Evolutionary conservation across 2,113 vertebrate genomes (phyloP), one percentile per base, ranked within the genome.

Genomic region (Picathartes gymnocephalus): DNA sequence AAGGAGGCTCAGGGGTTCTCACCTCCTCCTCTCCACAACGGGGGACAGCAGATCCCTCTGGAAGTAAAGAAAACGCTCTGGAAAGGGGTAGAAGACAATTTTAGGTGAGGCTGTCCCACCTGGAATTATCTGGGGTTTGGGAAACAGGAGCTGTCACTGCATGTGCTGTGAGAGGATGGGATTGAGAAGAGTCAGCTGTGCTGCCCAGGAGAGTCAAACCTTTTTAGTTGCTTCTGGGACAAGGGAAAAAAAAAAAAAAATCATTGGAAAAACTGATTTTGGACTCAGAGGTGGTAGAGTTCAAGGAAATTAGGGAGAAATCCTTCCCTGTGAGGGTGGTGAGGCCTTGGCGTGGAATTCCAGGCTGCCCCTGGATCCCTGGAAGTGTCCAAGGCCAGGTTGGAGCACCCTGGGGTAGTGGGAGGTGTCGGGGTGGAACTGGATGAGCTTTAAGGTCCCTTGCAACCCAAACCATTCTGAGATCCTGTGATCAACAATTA

Each of bases 101-200:
- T 5, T 24, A 24, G 25, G 12, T 7, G 19, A 7, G 2, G 1
- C 9, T 51, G 23, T 37, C 18, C 11, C 10, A 2, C 12, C 16
- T 18, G 7, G 35, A 28, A 28, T 50, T 33, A 2, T 6, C 19
- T 25, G 40, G 17, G n/a, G 1, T 2, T 10, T 19, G 1, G 45
- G 5, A 4, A 15, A 0, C 7, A 4, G 47, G 30, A 4, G 33
- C n/a, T 33, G 51, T 3, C 56, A 1, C 12, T 13, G 44, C 8
- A 0, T 4, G 11, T 6, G 58, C 4, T 18, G 40, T 4, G n/a
- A 17, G 4, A 6, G 47, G 73, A 11, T 28, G 45, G 31, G 15
- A 3, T 0, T 0, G 16, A 7, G 62, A 5, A 15, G 3, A 65
- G 17, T 6, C 7, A 2, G 0, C 11, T 4, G 18, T 15, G 15